Percentiles rank a stretch among this genome's conserved stretches.
Evolutionary conservation across 1,140 invertebrate genomes (phyloP).

Genomic region (Pteromalus puparum): DNA sequence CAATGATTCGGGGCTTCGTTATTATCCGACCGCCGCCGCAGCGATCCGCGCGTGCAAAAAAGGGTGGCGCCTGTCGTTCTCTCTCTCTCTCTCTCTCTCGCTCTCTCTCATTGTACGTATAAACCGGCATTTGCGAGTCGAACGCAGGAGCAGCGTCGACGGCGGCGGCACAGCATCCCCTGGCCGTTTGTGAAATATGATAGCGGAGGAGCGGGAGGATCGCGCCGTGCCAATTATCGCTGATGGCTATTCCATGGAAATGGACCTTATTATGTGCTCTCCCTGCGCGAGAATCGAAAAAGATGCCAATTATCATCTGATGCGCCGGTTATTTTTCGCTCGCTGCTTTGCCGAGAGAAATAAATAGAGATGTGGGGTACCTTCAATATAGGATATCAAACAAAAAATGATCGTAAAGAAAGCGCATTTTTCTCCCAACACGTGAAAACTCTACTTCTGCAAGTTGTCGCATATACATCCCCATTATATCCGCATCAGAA

Average conservation of each 20-base stretch:
- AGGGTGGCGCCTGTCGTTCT: slow-evolving; percentile 58
- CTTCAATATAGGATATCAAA: background rate
- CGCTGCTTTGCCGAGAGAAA: too few species aligned
- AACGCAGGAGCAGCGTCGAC: slow-evolving; percentile 41
- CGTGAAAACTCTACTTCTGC: too few species aligned
- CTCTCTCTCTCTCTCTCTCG: slow-evolving; percentile 37
- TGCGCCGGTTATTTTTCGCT: slow-evolving; percentile 11
- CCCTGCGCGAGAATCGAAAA: slow-evolving; percentile 64
- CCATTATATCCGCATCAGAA: too few species aligned
- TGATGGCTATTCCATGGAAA: slow-evolving; percentile 76
- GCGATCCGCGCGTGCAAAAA: slow-evolving; percentile 61
- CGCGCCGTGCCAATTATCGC: slow-evolving; percentile 73
- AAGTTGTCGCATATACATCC: background rate
- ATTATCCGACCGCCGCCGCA: slow-evolving; percentile 59
- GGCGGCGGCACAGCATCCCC: slow-evolving; percentile 55
- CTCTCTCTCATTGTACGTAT: slow-evolving; percentile 55
- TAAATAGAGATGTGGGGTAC: too few species aligned
- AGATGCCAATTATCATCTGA: slow-evolving; percentile 71
- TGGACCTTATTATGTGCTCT: slow-evolving; percentile 71
- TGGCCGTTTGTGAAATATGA: slow-evolving; percentile 72
- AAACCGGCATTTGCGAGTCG: slow-evolving; percentile 66
- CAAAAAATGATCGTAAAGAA: background rate
- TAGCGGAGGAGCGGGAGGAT: slow-evolving; percentile 63
- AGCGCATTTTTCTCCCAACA: too few species aligned
- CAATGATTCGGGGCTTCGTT: slow-evolving; percentile 69